Percentiles rank a stretch among this genome's conserved stretches.
Evolutionary conservation across 1,140 invertebrate species (phyloP).

Genomic region (Microvelia longipes): DNA sequence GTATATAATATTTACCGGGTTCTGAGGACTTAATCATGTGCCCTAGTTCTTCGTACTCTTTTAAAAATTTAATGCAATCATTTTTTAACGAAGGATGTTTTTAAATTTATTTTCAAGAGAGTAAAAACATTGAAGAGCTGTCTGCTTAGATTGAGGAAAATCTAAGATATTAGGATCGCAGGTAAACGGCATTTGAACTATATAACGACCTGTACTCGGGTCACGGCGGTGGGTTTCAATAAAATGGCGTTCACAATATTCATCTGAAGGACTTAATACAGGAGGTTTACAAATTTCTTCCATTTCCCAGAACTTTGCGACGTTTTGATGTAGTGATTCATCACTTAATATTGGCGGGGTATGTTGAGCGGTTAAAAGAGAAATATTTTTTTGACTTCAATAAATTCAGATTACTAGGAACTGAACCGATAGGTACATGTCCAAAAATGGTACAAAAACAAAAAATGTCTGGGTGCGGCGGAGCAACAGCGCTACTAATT

Average conservation of each 20-base stretch:
- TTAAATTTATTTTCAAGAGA: not conserved
- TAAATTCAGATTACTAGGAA: not conserved
- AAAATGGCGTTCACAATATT: too few species aligned
- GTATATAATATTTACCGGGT: not conserved
- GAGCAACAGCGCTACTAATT: not conserved
- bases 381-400: not conserved
- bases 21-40: not conserved
- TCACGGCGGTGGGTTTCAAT: too few species aligned
- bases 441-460: not conserved
- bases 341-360: not conserved
- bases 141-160: not conserved
- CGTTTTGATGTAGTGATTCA: not conserved
- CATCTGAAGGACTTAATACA: not conserved
- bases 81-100: not conserved
- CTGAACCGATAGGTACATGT: not conserved
- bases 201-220: not conserved
- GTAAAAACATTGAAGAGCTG: not conserved
- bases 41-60: not conserved
- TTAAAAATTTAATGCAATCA: not conserved
- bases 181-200: not conserved
- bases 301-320: not conserved
- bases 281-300: not conserved
- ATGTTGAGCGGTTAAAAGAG: not conserved
- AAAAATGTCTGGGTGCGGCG: not conserved
- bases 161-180: not conserved